Conservation (phyloP, 2,113 vertebrate genomes). For the Gopherus evgoodei region DNA sequence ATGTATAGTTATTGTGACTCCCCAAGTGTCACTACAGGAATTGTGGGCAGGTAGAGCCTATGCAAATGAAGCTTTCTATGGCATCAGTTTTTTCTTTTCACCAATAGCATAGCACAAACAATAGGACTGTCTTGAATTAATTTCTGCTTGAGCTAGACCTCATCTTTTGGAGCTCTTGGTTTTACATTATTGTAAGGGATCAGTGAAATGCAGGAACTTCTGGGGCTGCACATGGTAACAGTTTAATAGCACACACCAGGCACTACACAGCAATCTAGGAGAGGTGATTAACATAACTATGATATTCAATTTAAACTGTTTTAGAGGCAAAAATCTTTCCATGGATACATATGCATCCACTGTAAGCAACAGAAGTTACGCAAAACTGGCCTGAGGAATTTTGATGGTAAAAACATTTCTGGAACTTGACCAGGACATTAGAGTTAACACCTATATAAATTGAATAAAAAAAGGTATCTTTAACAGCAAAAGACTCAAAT, state of each 20-base stretch:
- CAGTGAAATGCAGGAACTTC: not conserved
- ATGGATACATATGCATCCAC: not conserved
- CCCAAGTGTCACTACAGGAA: not conserved
- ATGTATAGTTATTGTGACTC: not conserved
- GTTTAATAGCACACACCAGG: not conserved
- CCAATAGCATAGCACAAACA: not conserved
- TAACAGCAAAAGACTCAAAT: not conserved
- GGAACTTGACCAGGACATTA: not conserved
- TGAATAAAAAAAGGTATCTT: not conserved
- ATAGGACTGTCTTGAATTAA: too few species aligned
- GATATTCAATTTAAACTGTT: not conserved
- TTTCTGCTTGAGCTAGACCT: too few species aligned
- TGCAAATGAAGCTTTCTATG: not conserved
- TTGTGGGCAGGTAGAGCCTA: not conserved
- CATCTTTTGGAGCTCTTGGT: not conserved
- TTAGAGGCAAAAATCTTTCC: not conserved
- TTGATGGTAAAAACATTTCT: not conserved
- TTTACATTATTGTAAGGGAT: not conserved
- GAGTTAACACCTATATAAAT: not conserved
- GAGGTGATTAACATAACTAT: not conserved
- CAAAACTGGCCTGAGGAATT: not conserved
- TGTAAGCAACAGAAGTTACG: not conserved
- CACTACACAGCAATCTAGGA: not conserved
- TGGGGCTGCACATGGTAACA: not conserved
- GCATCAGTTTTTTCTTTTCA: not conserved